phyloP scores from a whole-genome alignment of 2,888 invertebrate genomes.

The Meteorus cinctellus region DNA sequence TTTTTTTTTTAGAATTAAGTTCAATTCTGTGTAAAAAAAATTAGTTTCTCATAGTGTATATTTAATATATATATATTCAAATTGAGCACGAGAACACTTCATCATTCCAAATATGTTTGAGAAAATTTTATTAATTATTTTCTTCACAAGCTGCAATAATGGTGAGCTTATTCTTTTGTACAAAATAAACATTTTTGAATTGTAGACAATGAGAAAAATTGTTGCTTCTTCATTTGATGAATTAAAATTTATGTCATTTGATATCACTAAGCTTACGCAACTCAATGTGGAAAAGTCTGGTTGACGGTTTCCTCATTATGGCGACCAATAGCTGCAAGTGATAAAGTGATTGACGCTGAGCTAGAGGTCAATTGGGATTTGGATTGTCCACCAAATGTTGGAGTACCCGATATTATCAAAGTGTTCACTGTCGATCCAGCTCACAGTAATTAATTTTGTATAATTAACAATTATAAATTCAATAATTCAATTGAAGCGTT shows the following conservation, averaged over 20 bases:
- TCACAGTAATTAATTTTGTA: conserved; percentile 54
- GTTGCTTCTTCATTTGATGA: conserved; percentile 6
- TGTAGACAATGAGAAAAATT: neutral
- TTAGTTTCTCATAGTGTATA: neutral
- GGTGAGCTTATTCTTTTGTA: conserved; percentile 55
- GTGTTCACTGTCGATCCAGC: conserved; percentile 68
- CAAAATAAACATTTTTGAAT: neutral
- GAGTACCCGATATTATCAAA: conserved; percentile 67
- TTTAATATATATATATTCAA: neutral
- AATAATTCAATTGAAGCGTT: neutral
- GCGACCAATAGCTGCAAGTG: conserved; percentile 64
- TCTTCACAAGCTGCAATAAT: conserved; percentile 55
- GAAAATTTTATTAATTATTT: conserved; percentile 44
- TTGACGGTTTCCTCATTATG: conserved; percentile 75
- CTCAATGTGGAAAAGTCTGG: conserved; percentile 74
- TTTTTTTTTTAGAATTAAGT: neutral
- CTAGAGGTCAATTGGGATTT: conserved; percentile 76
- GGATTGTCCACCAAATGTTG: conserved; percentile 66
- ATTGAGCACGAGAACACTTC: neutral
- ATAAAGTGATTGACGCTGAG: conserved; percentile 71
- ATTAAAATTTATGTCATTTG: conserved; percentile 22
- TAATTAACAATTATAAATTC: conserved; percentile 6
- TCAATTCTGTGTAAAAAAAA: neutral
- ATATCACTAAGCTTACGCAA: conserved; percentile 56
- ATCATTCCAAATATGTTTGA: neutral